Conservation (phyloP, 2,113 vertebrate genomes). For the Istiophorus platypterus region DNA sequence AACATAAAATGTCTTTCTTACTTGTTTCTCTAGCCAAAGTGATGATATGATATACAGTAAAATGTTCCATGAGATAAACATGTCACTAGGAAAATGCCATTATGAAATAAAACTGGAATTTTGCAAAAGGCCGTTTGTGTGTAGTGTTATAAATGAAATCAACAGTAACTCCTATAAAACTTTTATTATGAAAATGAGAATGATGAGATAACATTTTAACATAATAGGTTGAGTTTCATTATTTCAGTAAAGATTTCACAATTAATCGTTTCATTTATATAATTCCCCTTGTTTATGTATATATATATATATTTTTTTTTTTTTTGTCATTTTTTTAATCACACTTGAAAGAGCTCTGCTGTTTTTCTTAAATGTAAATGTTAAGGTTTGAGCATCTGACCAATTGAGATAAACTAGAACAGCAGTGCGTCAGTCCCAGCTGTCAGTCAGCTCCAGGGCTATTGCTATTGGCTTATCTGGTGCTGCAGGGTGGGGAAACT, state of each 20-base stretch:
- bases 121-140: too few species aligned
- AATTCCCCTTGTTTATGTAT: too few species aligned
- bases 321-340: too few species aligned
- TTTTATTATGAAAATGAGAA: too few species aligned
- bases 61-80: background rate
- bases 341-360: background rate
- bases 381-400: conserved; percentile 3
- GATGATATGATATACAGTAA: background rate
- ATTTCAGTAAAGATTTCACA: too few species aligned
- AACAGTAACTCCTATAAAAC: too few species aligned
- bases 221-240: too few species aligned
- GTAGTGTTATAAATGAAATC: too few species aligned
- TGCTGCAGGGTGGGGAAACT: conserved; percentile 57
- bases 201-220: too few species aligned
- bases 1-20: background rate
- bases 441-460: conserved; percentile 31
- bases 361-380: background rate
- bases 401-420: background rate
- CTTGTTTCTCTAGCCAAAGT: background rate
- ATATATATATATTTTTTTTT: too few species aligned
- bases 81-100: background rate
- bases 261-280: too few species aligned
- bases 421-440: conserved; percentile 19
- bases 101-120: too few species aligned
- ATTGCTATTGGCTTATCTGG: conserved; percentile 36